These are phyloP conservation scores for Drosophila fungiperda DNA, from an alignment of 2,888 invertebrate species.

Conservation along the genomic window DNA sequence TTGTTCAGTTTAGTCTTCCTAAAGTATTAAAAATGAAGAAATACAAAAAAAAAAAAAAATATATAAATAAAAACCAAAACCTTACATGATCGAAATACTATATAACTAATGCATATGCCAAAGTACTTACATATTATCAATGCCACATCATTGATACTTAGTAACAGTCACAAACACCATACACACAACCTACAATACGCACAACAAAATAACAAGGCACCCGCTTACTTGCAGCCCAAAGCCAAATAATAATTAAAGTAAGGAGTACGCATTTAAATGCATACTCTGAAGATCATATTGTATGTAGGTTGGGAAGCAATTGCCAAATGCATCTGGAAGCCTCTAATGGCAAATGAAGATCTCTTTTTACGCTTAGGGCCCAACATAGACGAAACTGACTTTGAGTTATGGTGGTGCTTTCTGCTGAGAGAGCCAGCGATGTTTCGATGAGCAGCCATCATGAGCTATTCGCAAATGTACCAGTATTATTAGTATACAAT, in stretches of 20 bases:
- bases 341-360: conserved; percentile 27
- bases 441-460: conserved; percentile 60
- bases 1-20: conserved; percentile 76
- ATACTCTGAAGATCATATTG: conserved; percentile 19
- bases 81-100: conserved; percentile 48
- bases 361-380: conserved; percentile 66
- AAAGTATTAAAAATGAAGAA: conserved; percentile 21
- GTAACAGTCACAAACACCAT: conserved; percentile 31
- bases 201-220: conserved; percentile 24
- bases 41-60: not conserved
- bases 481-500: conserved; percentile 57
- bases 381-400: conserved; percentile 80
- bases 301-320: conserved; percentile 43
- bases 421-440: conserved; percentile 80
- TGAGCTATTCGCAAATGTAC: conserved; percentile 50
- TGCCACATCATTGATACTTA: conserved; percentile 55
- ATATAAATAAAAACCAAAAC: conserved; percentile 17
- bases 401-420: conserved; percentile 85
- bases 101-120: conserved; percentile 45
- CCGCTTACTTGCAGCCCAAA: conserved; percentile 75
- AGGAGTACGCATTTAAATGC: conserved; percentile 26
- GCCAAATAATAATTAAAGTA: conserved; percentile 48
- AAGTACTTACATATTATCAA: conserved; percentile 45
- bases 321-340: conserved; percentile 32
- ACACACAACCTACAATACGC: conserved; percentile 13